Evolutionary conservation across 2,797 vertebrate genomes (phyloP).

Genomic region (Eulemur coronatus): DNA sequence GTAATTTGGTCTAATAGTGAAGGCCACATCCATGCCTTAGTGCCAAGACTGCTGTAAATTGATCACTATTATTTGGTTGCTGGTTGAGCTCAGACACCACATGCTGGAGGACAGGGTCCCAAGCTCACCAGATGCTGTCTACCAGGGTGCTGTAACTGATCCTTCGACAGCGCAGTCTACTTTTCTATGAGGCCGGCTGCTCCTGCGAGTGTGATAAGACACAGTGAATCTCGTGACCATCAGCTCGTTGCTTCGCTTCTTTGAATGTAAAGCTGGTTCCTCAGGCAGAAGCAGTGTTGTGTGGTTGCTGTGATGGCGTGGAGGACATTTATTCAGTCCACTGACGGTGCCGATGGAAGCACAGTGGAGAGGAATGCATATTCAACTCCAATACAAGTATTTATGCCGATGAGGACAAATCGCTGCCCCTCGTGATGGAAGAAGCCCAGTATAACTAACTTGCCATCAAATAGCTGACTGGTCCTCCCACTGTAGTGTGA

Average conservation of each 20-base stretch:
- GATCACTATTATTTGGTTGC: background rate
- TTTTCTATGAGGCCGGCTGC: background rate
- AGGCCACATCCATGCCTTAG: background rate
- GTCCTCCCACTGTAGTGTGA: background rate
- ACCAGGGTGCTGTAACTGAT: background rate
- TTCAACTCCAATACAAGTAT: background rate
- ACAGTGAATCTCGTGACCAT: background rate
- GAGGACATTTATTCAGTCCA: background rate
- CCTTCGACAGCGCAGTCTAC: background rate
- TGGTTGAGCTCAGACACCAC: background rate
- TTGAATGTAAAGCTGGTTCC: background rate
- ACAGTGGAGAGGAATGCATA: background rate
- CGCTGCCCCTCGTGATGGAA: background rate
- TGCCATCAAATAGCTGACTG: background rate
- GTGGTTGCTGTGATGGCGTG: background rate
- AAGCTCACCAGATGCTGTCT: background rate
- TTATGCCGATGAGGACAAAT: background rate
- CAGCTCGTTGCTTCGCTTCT: background rate
- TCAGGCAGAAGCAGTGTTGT: background rate
- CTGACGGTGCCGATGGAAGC: background rate
- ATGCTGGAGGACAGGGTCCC: background rate
- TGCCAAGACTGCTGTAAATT: background rate
- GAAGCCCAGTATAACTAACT: background rate
- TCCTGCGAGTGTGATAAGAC: background rate
- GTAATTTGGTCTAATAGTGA: background rate